Percentiles rank a stretch among this genome's conserved stretches.
phyloP scores from a whole-genome alignment of 2,888 invertebrate species.

The Apantesis nais region DNA sequence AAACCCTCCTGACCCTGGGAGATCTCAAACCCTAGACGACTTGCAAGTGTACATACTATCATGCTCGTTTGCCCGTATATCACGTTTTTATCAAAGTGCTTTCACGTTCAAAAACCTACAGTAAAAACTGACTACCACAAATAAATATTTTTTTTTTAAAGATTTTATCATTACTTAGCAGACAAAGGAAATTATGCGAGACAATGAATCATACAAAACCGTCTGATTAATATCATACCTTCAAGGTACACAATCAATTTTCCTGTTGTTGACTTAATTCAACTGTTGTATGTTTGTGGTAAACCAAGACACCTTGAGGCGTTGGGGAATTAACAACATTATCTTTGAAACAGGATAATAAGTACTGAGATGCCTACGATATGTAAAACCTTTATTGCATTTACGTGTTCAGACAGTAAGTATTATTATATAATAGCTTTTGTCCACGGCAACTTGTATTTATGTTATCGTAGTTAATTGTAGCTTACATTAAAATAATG shows the following conservation, averaged over 20 bases:
- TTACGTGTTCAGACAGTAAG: background rate
- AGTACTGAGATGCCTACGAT: background rate
- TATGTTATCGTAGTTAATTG: no score
- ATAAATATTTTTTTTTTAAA: no score
- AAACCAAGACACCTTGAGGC: background rate
- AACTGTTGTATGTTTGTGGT: background rate
- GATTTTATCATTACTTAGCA: background rate
- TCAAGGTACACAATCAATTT: background rate
- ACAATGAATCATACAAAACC: background rate
- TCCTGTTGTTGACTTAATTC: background rate
- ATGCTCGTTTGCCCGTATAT: no score
- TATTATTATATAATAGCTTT: background rate
- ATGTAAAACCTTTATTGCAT: background rate
- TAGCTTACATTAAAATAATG: no score
- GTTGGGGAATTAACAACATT: background rate
- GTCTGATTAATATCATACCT: background rate
- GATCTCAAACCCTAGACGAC: no score
- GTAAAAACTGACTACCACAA: no score
- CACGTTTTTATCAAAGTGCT: no score
- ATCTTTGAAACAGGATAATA: background rate
- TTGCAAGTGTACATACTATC: no score
- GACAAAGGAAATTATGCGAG: background rate
- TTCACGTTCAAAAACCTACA: no score
- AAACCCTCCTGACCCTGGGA: no score
- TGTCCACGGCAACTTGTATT: no score